These are phyloP conservation scores for Ceratoteleas bidentatus DNA, from an alignment of 1,140 invertebrate genomes.

Conservation along the genomic window DNA sequence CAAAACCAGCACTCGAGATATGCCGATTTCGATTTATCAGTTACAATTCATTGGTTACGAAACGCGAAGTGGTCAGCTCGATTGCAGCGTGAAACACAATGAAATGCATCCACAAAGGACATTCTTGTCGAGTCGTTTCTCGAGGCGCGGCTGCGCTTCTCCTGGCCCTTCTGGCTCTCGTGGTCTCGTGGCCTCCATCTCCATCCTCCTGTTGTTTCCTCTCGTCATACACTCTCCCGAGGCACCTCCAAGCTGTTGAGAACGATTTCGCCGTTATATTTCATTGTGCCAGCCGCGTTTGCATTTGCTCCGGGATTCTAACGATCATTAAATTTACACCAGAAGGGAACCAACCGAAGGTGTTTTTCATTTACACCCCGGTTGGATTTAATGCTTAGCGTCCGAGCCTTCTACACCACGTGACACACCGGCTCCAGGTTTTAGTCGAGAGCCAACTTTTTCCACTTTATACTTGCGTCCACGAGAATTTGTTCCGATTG, in stretches of 20 bases:
- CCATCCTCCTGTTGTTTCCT: slow-evolving; percentile 40
- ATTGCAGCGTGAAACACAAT: slow-evolving; percentile 49
- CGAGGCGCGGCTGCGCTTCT: slow-evolving; percentile 67
- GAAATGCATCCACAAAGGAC: slow-evolving; percentile 70
- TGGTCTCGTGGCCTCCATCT: slow-evolving; percentile 43
- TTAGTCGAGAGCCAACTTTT: too few species aligned
- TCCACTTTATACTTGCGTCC: too few species aligned
- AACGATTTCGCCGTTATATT: slow-evolving; percentile 48
- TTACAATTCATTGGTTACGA: too few species aligned
- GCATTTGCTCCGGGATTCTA: slow-evolving; percentile 26
- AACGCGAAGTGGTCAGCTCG: slow-evolving; percentile 33
- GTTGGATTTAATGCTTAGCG: too few species aligned
- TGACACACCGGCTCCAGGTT: neutral
- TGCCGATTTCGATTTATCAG: too few species aligned
- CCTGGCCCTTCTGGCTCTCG: slow-evolving; percentile 47
- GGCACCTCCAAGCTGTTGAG: slow-evolving; percentile 31
- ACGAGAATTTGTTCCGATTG: too few species aligned
- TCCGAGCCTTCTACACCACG: neutral
- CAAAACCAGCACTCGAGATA: too few species aligned
- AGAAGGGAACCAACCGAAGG: neutral
- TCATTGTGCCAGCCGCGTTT: slow-evolving; percentile 36
- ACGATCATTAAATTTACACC: slow-evolving; percentile 44
- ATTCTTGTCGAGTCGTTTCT: slow-evolving; percentile 71
- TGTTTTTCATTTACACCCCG: slow-evolving; percentile 9
- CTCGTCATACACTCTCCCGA: slow-evolving; percentile 40